These are phyloP conservation scores for Pseudoatta argentina DNA, from an alignment of 1,140 invertebrate genomes.

Conservation along the genomic window DNA sequence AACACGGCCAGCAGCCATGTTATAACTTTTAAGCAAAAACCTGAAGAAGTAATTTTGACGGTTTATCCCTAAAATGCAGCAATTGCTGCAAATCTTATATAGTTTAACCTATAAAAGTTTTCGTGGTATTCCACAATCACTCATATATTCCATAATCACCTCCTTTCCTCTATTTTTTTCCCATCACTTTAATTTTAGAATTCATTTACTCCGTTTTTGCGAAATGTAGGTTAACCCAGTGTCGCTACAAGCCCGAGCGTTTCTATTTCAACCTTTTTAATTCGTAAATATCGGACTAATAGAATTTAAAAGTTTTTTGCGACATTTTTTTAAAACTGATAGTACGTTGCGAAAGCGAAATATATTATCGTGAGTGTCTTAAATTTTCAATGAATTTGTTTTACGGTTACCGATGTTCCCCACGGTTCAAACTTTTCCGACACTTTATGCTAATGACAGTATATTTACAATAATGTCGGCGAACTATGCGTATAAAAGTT, in stretches of 20 bases:
- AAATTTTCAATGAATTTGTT: conserved; percentile 45
- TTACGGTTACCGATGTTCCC: conserved; percentile 31
- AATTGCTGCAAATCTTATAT: too few relatives aligned
- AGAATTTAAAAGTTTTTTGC: neutral
- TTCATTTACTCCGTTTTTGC: too few relatives aligned
- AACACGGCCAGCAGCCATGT: too few relatives aligned
- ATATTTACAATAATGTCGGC: conserved; percentile 42
- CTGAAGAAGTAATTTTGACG: too few relatives aligned
- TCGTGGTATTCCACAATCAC: too few relatives aligned
- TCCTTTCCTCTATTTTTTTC: too few relatives aligned
- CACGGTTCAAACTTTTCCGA: conserved; percentile 32
- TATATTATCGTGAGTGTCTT: neutral
- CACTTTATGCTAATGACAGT: conserved; percentile 42
- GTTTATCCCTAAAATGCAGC: too few relatives aligned
- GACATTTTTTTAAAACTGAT: conserved; percentile 9
- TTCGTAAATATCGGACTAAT: conserved; percentile 17
- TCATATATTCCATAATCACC: too few relatives aligned
- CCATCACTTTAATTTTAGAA: too few relatives aligned
- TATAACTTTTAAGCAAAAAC: too few relatives aligned
- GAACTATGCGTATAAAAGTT: conserved; percentile 50
- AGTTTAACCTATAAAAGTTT: too few relatives aligned
- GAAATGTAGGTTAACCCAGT: too few relatives aligned
- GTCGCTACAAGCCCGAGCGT: neutral
- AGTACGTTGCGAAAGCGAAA: neutral
- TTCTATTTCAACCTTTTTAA: neutral